Base-by-base conservation (phyloP, 2,888 invertebrate genomes). In the Melanostoma scalare region DNA sequence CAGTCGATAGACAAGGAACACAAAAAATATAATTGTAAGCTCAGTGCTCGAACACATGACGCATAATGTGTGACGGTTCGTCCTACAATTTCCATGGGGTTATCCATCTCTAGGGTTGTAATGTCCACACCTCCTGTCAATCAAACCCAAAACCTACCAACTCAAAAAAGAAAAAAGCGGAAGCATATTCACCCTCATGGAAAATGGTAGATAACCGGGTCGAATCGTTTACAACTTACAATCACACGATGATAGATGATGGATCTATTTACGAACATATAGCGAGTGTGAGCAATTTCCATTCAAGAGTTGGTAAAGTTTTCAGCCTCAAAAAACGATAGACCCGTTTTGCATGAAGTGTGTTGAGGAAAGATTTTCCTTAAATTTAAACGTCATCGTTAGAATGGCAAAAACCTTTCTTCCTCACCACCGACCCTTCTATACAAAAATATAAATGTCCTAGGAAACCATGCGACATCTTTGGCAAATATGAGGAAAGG, bases 81-180 rank as follows among this genome's bases (percentile, higher is more conserved):
- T 72, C 50, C 65, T 71, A 71, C 71, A 46, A 50, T 55, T 71
- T 71, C 68, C 55, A 44, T 33, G 31, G 56, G 65, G 55, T 61
- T 75, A 80, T 65, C 60, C 71, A 75, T 68, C 53, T 67, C 20
- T 50, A 68, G 71, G 75, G 80, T 67, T 80, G 71, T 35, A 63
- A 52, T 86, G 86, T 86, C 86, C 86, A 86, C 86, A 86, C 86
- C 86, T 86, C 86, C 86, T 86, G 86, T 85, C 86, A 86, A 86
- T 86, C 86, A 86, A 77, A 58, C 10, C 69, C 60, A 38, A 76
- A 84, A 71, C 74, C 63, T 71, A 60, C 69, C 46, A 58, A 60
- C 35, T 9, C 6, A 36, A 50, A 53, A 58, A 38, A 46, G 33
- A 36, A 42, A 63, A 58, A 35, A 30, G 20, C 53, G 6, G 3